These are phyloP conservation scores for Pithecia hirsuta DNA, from an alignment of 2,797 vertebrate genomes.

Conservation along the genomic window DNA sequence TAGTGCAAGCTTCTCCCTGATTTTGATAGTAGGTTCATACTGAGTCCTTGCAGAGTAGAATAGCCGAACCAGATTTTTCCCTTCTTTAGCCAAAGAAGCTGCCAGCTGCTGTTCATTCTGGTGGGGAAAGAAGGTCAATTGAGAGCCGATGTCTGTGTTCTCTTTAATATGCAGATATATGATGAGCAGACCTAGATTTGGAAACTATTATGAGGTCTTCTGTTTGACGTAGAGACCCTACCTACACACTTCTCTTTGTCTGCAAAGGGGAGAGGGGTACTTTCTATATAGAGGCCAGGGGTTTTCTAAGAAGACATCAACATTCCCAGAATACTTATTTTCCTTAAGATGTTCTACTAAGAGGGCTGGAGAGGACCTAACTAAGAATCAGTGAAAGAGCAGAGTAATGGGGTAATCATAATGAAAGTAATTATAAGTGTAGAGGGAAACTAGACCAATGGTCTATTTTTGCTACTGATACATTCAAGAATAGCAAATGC, in stretches of 20 bases:
- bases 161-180: conserved; percentile 10
- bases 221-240: neutral
- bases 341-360: neutral
- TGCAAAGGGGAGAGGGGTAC: neutral
- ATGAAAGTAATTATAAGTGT: neutral
- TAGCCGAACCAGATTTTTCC: conserved; percentile 25
- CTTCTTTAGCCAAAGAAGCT: conserved; percentile 29
- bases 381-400: neutral
- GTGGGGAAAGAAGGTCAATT: conserved; percentile 17
- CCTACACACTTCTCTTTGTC: neutral
- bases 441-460: neutral
- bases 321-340: neutral
- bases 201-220: neutral
- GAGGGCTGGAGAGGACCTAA: neutral
- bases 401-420: neutral
- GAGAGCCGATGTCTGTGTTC: conserved; percentile 1
- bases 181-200: neutral
- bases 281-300: neutral
- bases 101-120: conserved; percentile 20
- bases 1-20: neutral
- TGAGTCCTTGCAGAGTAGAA: neutral
- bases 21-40: neutral
- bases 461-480: neutral
- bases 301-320: neutral
- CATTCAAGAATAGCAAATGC: neutral